Conservation (phyloP, 1,140 invertebrate species). For the Drosophila grimshawi region DNA sequence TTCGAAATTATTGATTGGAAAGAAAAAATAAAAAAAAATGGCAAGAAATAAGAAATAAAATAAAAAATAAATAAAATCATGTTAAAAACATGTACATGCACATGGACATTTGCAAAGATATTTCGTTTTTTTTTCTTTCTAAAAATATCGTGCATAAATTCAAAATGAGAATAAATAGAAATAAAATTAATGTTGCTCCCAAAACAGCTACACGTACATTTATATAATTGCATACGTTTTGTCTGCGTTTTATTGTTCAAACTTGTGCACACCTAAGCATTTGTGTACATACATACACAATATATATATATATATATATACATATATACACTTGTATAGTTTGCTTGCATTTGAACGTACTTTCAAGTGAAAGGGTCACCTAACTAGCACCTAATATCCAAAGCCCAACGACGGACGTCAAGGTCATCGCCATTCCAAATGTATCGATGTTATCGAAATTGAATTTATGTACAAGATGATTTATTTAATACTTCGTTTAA, state of each 20-base stretch:
- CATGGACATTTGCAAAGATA: neutral
- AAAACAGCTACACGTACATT: neutral
- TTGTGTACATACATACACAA: neutral
- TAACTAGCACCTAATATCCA: slow-evolving; percentile 15
- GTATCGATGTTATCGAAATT: slow-evolving; percentile 39
- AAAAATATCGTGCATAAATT: slow-evolving; percentile 42
- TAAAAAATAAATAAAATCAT: too few relatives aligned
- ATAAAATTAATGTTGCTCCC: slow-evolving; percentile 22
- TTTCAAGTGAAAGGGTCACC: neutral
- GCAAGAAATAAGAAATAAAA: too few relatives aligned
- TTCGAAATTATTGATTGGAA: too few relatives aligned
- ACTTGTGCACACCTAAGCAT: slow-evolving; percentile 4
- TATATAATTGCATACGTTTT: slow-evolving; percentile 23
- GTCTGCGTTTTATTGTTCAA: slow-evolving; percentile 3
- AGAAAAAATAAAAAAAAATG: too few relatives aligned
- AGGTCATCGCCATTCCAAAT: slow-evolving; percentile 44
- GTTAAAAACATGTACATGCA: slow-evolving; percentile 6
- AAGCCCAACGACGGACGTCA: slow-evolving; percentile 29
- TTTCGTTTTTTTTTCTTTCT: slow-evolving; percentile 15
- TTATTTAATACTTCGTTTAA: too few relatives aligned
- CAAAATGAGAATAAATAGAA: slow-evolving; percentile 17
- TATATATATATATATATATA: neutral
- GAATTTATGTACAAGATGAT: slow-evolving; percentile 10
- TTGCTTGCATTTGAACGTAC: neutral
- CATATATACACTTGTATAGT: neutral